phyloP scores from a whole-genome alignment of 2,888 invertebrate genomes.

The Plebejus melissa region DNA sequence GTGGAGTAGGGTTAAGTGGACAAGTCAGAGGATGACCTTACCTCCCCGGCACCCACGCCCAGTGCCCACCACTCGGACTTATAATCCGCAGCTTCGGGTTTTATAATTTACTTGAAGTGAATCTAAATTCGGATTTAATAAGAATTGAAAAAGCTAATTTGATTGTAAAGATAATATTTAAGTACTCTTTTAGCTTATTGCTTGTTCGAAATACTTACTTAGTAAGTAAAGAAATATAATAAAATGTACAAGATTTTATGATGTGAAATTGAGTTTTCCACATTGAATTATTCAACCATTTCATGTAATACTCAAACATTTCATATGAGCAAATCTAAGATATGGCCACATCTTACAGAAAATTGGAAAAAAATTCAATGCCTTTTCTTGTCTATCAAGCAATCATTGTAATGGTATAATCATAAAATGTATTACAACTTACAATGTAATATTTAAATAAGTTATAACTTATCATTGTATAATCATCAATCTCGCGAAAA shows the following conservation, averaged over 20 bases:
- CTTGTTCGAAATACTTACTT: not conserved
- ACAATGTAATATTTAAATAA: too few relatives aligned
- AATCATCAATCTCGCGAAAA: not conserved
- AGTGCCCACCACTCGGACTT: not conserved
- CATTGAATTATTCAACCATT: too few relatives aligned
- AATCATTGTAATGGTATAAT: too few relatives aligned
- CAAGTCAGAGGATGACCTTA: not conserved
- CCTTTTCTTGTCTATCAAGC: too few relatives aligned
- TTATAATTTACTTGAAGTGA: not conserved
- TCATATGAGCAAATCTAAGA: too few relatives aligned
- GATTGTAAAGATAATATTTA: not conserved
- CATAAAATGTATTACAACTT: too few relatives aligned
- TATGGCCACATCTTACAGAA: too few relatives aligned
- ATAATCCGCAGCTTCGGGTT: constrained; percentile 2
- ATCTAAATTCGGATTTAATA: not conserved
- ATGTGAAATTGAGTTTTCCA: too few relatives aligned
- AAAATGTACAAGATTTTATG: too few relatives aligned
- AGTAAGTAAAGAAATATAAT: not conserved
- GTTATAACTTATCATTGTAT: too few relatives aligned
- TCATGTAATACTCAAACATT: too few relatives aligned
- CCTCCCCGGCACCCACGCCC: not conserved
- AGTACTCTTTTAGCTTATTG: not conserved
- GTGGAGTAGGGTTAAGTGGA: constrained; percentile 1
- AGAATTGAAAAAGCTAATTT: not conserved
- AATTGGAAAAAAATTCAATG: too few relatives aligned